Evolutionary conservation across 2,888 invertebrate genomes (phyloP).

Genomic region (Eilema griseolum): DNA sequence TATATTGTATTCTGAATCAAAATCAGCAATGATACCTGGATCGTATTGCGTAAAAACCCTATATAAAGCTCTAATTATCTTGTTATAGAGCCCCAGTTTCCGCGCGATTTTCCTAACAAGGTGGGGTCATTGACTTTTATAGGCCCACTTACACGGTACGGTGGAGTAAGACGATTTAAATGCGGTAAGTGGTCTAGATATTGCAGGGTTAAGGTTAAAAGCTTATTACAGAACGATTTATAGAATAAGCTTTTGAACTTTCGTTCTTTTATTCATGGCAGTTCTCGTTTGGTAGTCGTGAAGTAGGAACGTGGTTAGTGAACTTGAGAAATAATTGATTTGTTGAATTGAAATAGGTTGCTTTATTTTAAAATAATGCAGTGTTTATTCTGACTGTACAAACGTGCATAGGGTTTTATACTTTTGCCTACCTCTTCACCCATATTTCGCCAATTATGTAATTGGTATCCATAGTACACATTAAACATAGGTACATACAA

Average conservation of each 20-base stretch:
- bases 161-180: conserved; percentile 30
- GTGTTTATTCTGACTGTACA: too few relatives aligned
- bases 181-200: conserved; percentile 9
- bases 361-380: too few relatives aligned
- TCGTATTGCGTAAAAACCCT: neutral
- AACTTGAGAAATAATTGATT: too few relatives aligned
- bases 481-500: too few relatives aligned
- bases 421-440: too few relatives aligned
- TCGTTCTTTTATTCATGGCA: neutral
- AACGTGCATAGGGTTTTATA: too few relatives aligned
- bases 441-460: too few relatives aligned
- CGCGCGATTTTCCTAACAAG: conserved; percentile 68
- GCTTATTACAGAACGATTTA: conserved; percentile 1
- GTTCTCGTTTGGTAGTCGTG: neutral
- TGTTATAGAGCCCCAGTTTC: conserved; percentile 51
- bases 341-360: too few relatives aligned
- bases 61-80: conserved; percentile 40
- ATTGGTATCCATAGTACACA: too few relatives aligned
- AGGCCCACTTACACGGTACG: conserved; percentile 53
- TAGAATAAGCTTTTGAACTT: neutral
- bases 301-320: neutral
- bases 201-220: neutral
- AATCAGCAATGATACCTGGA: neutral
- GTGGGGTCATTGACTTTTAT: conserved; percentile 62
- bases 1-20: neutral